Evolutionary conservation across 2,888 invertebrate species (phyloP).

Genomic region (Aethes cnicana): DNA sequence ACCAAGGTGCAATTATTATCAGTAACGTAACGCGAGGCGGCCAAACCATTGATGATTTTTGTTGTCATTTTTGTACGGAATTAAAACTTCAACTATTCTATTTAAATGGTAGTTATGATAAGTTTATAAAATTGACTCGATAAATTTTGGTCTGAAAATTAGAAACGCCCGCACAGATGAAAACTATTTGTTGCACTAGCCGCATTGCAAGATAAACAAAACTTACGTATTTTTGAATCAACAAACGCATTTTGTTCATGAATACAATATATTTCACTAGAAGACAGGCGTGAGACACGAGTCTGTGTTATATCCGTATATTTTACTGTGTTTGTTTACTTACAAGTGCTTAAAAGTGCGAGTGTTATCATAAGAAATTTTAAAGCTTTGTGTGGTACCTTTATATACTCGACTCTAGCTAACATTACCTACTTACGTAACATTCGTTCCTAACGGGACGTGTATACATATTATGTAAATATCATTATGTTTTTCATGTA

Average conservation of each 20-base stretch:
- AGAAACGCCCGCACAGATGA: too few relatives aligned
- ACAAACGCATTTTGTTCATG: neutral
- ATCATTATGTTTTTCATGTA: constrained; percentile 76
- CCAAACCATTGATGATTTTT: neutral
- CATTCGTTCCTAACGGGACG: constrained; percentile 82
- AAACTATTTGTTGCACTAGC: constrained; percentile 6
- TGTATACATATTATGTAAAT: constrained; percentile 82
- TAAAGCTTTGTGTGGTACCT: constrained; percentile 82
- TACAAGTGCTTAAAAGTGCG: constrained; percentile 77
- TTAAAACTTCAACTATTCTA: constrained; percentile 16
- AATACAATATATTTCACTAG: constrained; percentile 11
- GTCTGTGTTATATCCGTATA: constrained; percentile 31
- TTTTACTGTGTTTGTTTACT: constrained; percentile 60
- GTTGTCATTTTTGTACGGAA: constrained; percentile 3
- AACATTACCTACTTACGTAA: constrained; percentile 78
- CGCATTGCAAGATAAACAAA: constrained; percentile 7
- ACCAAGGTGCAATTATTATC: too few relatives aligned
- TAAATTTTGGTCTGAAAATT: constrained; percentile 69
- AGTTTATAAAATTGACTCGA: constrained; percentile 73
- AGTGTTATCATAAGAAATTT: constrained; percentile 82
- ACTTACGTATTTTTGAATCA: constrained; percentile 9
- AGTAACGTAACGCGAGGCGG: too few relatives aligned
- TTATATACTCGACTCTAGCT: constrained; percentile 75
- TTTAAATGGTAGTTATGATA: constrained; percentile 59
- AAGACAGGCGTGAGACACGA: constrained; percentile 19